Conservation (phyloP, 2,113 vertebrate genomes). For the Leuciscus idus region DNA sequence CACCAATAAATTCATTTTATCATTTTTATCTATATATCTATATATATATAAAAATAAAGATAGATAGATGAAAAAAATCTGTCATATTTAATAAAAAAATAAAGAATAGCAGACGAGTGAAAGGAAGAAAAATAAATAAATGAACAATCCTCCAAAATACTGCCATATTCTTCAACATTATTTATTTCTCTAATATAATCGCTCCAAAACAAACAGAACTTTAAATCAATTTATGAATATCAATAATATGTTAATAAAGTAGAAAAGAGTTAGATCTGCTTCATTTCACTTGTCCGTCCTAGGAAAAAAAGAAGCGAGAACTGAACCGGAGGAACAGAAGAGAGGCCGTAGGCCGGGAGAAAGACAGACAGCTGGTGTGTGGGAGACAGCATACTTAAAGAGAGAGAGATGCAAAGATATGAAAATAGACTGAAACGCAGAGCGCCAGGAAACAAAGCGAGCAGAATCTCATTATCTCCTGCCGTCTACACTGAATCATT, state of each 20-base stretch:
- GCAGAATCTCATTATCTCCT: conserved; percentile 49
- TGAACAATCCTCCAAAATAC: too few relatives aligned
- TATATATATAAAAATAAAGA: too few relatives aligned
- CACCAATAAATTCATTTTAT: too few relatives aligned
- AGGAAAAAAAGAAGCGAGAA: background rate
- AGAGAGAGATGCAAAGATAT: background rate
- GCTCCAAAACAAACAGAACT: too few relatives aligned
- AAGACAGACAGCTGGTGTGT: background rate
- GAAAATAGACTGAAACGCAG: background rate
- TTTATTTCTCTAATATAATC: too few relatives aligned
- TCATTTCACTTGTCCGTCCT: background rate
- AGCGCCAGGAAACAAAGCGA: conserved; percentile 22
- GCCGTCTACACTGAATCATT: background rate
- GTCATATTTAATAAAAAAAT: background rate
- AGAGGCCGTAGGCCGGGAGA: background rate
- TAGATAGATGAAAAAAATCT: background rate
- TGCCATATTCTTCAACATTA: too few relatives aligned
- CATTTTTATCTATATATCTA: too few relatives aligned
- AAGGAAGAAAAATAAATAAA: background rate
- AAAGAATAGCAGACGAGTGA: background rate
- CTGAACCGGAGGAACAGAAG: too few relatives aligned
- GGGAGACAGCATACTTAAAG: conserved; percentile 24
- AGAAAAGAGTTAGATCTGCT: background rate
- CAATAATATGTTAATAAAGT: background rate
- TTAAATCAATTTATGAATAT: background rate